phyloP scores from a whole-genome alignment of 1,140 invertebrate species.

The Trinorchestia longiramus region DNA sequence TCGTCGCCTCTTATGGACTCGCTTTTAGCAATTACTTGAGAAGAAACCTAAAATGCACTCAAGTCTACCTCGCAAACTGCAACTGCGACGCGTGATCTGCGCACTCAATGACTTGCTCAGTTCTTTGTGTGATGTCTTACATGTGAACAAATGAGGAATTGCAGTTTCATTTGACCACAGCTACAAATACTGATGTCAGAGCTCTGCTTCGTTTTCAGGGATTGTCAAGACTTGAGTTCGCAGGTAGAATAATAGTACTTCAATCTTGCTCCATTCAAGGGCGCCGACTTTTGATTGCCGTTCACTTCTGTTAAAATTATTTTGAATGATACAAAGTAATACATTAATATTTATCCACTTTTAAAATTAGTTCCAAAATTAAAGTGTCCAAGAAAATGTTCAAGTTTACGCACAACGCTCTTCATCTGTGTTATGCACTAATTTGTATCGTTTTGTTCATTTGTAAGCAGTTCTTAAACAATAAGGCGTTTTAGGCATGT shows the following conservation, averaged over 20 bases:
- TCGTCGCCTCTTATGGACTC: constrained; percentile 14
- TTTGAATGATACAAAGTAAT: too few species aligned
- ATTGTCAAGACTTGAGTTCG: neutral
- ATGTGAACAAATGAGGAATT: neutral
- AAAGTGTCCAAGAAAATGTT: too few species aligned
- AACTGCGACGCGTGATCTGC: neutral
- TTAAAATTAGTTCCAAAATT: too few species aligned
- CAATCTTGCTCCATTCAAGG: neutral
- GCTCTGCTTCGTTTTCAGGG: neutral
- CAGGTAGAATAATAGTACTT: neutral
- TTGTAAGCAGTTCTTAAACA: too few species aligned
- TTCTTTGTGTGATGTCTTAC: neutral
- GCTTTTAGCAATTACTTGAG: constrained; percentile 11
- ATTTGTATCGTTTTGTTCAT: too few species aligned
- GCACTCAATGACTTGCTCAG: neutral
- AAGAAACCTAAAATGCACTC: constrained; percentile 15
- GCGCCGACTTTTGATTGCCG: neutral
- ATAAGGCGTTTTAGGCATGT: too few species aligned
- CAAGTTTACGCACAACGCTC: too few species aligned
- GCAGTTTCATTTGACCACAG: neutral
- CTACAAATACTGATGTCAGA: neutral
- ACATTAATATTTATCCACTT: too few species aligned
- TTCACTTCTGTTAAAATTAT: neutral
- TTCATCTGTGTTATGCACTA: too few species aligned
- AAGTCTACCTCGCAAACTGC: neutral